phyloP scores from a whole-genome alignment of 2,797 vertebrate species.

The Podarcis lilfordi region DNA sequence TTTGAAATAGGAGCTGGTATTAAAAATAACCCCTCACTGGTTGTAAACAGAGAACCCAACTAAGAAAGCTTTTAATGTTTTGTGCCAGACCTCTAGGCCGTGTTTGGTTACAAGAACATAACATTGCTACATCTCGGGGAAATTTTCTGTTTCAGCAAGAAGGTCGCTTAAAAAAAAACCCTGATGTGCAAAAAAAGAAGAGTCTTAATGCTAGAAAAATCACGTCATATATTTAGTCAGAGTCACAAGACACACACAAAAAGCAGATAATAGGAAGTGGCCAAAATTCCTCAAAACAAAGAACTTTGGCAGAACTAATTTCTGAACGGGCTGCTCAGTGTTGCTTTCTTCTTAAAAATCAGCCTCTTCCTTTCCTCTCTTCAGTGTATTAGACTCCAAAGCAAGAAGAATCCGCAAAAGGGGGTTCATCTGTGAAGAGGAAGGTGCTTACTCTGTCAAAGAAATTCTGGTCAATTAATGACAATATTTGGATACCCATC shows the following conservation, averaged over 20 bases:
- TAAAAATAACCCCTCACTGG: conserved; percentile 10
- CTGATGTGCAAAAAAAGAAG: conserved; percentile 6
- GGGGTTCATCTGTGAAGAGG: neutral
- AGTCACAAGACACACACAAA: conserved; percentile 51
- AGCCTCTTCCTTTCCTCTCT: neutral
- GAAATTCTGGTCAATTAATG: neutral
- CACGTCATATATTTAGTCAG: conserved; percentile 51
- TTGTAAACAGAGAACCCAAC: neutral
- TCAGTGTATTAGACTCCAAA: neutral
- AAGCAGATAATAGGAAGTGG: conserved; percentile 37
- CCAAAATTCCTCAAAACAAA: conserved; percentile 42
- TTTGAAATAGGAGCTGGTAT: conserved; percentile 16
- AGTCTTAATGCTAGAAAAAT: neutral
- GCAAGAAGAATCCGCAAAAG: neutral
- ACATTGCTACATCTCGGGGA: conserved; percentile 1
- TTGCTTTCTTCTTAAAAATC: neutral
- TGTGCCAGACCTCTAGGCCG: neutral
- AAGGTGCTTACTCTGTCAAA: neutral
- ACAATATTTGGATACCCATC: no score
- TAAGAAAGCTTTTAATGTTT: neutral
- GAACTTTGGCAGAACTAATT: conserved; percentile 21
- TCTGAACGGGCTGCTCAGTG: conserved; percentile 10
- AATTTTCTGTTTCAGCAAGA: neutral
- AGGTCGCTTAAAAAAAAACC: neutral
- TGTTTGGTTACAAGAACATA: conserved; percentile 1